A percentile compares a stretch with the other conserved stretches of the same genome.
Evolutionary conservation across 2,888 invertebrate genomes (phyloP).

Genomic region (Pegoplata infirma): DNA sequence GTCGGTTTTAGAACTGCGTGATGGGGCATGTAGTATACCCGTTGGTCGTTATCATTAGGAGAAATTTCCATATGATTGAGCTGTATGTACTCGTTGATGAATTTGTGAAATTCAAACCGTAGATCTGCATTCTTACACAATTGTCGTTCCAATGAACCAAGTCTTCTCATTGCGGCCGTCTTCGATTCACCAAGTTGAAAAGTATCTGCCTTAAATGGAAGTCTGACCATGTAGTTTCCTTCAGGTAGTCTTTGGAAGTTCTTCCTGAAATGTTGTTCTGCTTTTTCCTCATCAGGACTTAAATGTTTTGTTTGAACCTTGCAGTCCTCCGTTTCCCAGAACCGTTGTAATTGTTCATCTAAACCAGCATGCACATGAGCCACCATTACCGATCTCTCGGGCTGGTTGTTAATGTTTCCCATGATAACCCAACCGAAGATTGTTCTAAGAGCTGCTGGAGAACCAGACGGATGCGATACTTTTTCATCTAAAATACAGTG

Average conservation of each 20-base stretch:
- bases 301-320: constrained; percentile 7
- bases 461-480: constrained; percentile 38
- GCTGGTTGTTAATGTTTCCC: constrained; percentile 20
- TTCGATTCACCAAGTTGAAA: constrained; percentile 37
- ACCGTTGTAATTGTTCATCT: constrained; percentile 42
- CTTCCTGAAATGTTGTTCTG: constrained; percentile 43
- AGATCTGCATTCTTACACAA: constrained; percentile 10
- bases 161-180: constrained; percentile 4
- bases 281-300: constrained; percentile 50
- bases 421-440: constrained; percentile 53
- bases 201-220: constrained; percentile 27
- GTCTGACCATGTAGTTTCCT: constrained; percentile 44
- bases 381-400: neutral
- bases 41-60: neutral
- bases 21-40: constrained; percentile 46
- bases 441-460: constrained; percentile 43
- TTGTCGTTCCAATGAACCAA: constrained; percentile 37
- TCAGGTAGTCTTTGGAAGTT: neutral
- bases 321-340: constrained; percentile 54
- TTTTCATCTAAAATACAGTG: constrained; percentile 29
- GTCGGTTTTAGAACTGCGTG: constrained; percentile 50
- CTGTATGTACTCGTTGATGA: constrained; percentile 37
- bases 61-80: constrained; percentile 40
- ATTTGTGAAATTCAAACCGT: constrained; percentile 24
- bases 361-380: constrained; percentile 33